Base-by-base conservation (phyloP, 1,140 invertebrate species). In the Drosophila pseudoobscura region DNA sequence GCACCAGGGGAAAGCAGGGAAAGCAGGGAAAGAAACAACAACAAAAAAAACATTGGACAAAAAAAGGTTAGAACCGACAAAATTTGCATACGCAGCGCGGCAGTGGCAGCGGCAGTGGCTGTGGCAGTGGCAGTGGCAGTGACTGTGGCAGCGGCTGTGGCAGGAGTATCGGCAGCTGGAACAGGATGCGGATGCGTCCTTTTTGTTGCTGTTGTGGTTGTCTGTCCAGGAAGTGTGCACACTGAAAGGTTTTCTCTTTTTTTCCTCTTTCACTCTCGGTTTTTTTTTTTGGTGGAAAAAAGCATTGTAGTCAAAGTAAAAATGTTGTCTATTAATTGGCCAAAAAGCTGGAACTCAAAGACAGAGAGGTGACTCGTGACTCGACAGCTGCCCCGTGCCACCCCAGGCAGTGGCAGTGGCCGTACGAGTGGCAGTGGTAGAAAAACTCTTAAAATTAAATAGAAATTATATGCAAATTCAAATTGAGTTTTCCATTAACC, bases 381-480 rank as follows among this genome's bases (percentile, higher is more conserved):
- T 22, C n/a, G 55, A 59, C 56, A 59, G 56, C 56, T 59, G 56
- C 26, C 56, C 11, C 15, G 35, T 39, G 4, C 11, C 35, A 39
- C 35, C 35, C 35, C 35, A 13, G 35, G 3, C 35, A 13, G 9
- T 13, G 9, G 35, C 35, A 11, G 9, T 6, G 6, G 1, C 29
- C 17, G 17, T 17, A 17, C 17, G 17, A 31, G 7, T 6, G 29
- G 29, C 29, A 31, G 31, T 55, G 64, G 20, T 50, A 11, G 51
- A 44, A 20, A 35, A 26, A 51, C 54, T 43, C 46, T 60, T 39
- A 80, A 80, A 80, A 75, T 87, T 75, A 88, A 88, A 88, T 78
- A 82, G 56, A 87, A 87, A 87, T 87, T 80, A 87, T 87, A 87
- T 87, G 82, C 82, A 87, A 87, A 87, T 87, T 75, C 15, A 62